Conservation (phyloP, 1,140 invertebrate species). For the Drosophila santomea region DNA sequence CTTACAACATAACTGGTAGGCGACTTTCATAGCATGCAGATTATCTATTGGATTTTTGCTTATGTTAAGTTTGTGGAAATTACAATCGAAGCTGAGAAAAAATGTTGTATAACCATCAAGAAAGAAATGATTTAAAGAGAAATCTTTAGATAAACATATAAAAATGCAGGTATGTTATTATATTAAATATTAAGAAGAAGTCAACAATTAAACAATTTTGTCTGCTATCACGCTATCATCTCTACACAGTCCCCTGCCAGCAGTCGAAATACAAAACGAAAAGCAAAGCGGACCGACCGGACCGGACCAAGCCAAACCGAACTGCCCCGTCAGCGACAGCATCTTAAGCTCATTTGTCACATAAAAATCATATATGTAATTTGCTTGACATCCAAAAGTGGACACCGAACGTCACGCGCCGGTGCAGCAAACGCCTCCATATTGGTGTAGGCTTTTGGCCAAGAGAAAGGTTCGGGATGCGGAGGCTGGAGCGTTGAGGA, state of each 20-base stretch:
- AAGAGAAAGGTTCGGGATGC: conserved; percentile 1
- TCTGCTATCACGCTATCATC: conserved; percentile 3
- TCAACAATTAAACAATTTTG: not conserved
- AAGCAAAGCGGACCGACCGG: conserved; percentile 14
- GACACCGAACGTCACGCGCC: conserved; percentile 74
- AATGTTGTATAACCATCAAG: too few species aligned
- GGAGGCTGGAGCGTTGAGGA: not conserved
- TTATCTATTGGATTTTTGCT: too few species aligned
- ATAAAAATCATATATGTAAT: conserved; percentile 83
- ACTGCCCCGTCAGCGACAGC: conserved; percentile 68
- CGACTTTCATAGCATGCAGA: too few species aligned
- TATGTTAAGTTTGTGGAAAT: not conserved
- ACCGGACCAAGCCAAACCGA: conserved; percentile 33
- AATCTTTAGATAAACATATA: too few species aligned
- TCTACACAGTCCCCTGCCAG: conserved; percentile 1
- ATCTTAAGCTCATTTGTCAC: conserved; percentile 82
- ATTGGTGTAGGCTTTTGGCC: conserved; percentile 69
- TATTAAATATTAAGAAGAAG: not conserved
- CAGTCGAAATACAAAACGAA: conserved; percentile 7
- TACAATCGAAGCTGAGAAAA: not conserved
- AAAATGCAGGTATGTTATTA: too few species aligned
- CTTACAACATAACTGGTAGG: too few species aligned
- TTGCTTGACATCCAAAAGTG: conserved; percentile 82
- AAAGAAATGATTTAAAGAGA: too few species aligned
- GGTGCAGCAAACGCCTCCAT: conserved; percentile 76